Base-by-base conservation (phyloP, 2,888 invertebrate genomes). In the Macrostomum cliftonense region DNA sequence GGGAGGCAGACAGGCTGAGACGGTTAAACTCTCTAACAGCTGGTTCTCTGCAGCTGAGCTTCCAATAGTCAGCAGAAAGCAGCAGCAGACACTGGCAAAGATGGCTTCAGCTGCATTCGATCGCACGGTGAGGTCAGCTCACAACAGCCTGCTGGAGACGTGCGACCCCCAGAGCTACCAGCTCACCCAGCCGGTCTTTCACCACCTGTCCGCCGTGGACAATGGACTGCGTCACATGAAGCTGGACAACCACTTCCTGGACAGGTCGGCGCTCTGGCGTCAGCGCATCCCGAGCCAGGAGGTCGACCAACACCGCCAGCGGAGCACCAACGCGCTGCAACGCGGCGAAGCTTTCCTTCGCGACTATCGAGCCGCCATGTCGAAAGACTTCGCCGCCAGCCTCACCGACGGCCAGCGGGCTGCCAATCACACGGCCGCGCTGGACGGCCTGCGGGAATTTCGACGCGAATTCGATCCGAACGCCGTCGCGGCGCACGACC, bases 171-270 rank as follows among this genome's bases (percentile, higher is more conserved):
- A 28, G 40, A 54, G 61, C 21, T 64, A 58, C 53, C 66, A 67
- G 55, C 59, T 62, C 46, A 65, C 65, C 7, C 61, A 62, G 38
- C 64, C 67, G 53, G 55, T 67, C 39, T 58, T 57, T 37, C 55
- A 59, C 38, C 61, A 65, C 44, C 51, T 67, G 46, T 55, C 58
- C 16, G 53, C 56, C 12, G 59, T 67, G 43, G 55, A 58, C 37
- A 62, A 61, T 55, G 65, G 63, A 11, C 51, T 65, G 28, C 61
- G 63, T 43, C 63, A 67, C 52, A 55, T 68, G 39, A 59, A 58
- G 39, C 56, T 68, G 45, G 66, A 67, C 54, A 55, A 57, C 17
- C 57, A 59, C 39, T 56, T 67, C 20, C 54, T 63, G 46, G 50
- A 56, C 5, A 57, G 62, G 5, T 61, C 63, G 1, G 52, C 53